Percentiles rank a stretch among this genome's conserved stretches.
Conservation (phyloP, 2,113 vertebrate genomes). For the Setophaga kirtlandii region DNA sequence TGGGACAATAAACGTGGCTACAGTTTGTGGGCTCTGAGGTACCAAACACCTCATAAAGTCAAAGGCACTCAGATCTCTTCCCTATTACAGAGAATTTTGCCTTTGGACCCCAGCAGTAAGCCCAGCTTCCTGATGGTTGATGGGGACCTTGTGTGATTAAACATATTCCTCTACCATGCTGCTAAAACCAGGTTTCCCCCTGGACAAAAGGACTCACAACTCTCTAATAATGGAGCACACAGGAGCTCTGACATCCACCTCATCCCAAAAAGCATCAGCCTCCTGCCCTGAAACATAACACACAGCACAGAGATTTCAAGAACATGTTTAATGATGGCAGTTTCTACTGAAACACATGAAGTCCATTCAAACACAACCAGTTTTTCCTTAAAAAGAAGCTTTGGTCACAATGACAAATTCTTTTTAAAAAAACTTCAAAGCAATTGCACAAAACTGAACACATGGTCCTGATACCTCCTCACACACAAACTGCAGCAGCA, state of each 20-base stretch:
- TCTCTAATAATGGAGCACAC: neutral
- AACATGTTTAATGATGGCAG: conserved; percentile 59
- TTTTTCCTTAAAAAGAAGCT: conserved; percentile 19
- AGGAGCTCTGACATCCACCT: neutral
- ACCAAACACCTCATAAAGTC: fast-evolving
- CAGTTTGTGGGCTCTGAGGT: neutral
- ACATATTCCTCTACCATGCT: neutral
- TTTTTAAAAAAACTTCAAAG: neutral
- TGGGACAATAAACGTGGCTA: no score
- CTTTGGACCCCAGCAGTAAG: neutral
- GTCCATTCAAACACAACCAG: neutral
- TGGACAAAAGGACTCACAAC: neutral
- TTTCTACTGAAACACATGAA: conserved; percentile 11
- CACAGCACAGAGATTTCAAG: neutral
- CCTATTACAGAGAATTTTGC: neutral
- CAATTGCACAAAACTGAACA: neutral
- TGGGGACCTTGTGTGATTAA: neutral
- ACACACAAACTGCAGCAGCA: neutral
- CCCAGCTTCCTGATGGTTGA: neutral
- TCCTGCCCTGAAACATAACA: neutral
- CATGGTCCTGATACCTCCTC: neutral
- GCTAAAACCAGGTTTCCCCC: neutral
- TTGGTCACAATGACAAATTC: conserved; percentile 45
- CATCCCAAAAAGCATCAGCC: neutral
- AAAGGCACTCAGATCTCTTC: neutral